Evolutionary conservation across 64 coral and sea anemone species (phyloP).

Genomic region (Trachythela sp.): DNA sequence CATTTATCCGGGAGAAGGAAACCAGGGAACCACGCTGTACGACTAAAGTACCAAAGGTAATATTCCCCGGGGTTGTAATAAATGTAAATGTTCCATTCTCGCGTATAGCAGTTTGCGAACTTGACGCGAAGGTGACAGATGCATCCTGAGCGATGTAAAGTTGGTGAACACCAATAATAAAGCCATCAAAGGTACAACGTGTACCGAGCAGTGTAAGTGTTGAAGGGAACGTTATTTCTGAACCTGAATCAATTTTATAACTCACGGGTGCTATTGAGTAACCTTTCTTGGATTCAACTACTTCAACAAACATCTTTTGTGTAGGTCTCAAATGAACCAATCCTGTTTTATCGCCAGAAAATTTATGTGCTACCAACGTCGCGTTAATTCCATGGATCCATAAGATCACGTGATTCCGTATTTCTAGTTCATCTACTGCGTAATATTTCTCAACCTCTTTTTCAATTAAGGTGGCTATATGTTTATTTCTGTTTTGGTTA

Average conservation of each 20-base stretch:
- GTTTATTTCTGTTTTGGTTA: conserved; percentile 75
- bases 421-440: conserved; percentile 82
- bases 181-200: conserved; percentile 84
- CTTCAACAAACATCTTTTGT: conserved; percentile 90
- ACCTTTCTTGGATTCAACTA: conserved; percentile 84
- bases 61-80: conserved; percentile 79
- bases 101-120: conserved; percentile 87
- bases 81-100: conserved; percentile 75
- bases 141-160: conserved; percentile 71
- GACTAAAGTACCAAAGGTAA: conserved; percentile 76
- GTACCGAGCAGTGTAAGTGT: conserved; percentile 75
- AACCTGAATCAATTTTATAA: conserved; percentile 74
- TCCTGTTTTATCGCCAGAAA: conserved; percentile 84
- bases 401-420: conserved; percentile 74
- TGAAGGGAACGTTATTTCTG: conserved; percentile 78
- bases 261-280: conserved; percentile 91
- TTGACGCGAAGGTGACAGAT: conserved; percentile 75
- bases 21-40: conserved; percentile 76
- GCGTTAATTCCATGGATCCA: conserved; percentile 73
- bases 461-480: conserved; percentile 87
- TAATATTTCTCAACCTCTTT: conserved; percentile 79
- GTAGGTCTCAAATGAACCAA: conserved; percentile 70
- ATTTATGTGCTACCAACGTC: conserved; percentile 79
- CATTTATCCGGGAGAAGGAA: conserved; percentile 84
- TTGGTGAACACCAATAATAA: conserved; percentile 74